A percentile compares a stretch with the other conserved stretches of the same genome.
These are phyloP conservation scores for Pipra filicauda DNA, from an alignment of 2,113 vertebrate genomes.

Conservation along the genomic window DNA sequence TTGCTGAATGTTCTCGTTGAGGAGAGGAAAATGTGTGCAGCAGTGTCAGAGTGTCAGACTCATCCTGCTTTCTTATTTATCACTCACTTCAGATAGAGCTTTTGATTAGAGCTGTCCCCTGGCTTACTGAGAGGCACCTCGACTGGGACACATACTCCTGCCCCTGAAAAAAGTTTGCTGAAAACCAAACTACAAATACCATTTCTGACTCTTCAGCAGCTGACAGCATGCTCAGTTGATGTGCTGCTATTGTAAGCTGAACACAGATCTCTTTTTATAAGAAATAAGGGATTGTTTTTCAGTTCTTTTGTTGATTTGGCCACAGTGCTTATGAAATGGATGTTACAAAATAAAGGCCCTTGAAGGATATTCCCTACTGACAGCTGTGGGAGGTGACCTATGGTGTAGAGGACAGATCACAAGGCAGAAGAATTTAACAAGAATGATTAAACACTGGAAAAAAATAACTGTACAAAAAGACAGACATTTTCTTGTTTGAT, in stretches of 20 bases:
- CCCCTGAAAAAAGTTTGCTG: neutral
- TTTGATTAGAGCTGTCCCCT: neutral
- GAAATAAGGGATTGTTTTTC: neutral
- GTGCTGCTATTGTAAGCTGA: neutral
- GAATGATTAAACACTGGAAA: neutral
- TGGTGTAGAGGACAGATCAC: constrained; percentile 8
- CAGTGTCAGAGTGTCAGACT: neutral
- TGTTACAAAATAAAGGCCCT: constrained; percentile 30
- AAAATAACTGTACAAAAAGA: neutral
- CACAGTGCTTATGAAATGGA: neutral
- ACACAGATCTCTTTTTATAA: neutral
- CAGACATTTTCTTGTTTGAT: neutral
- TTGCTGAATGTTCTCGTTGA: neutral
- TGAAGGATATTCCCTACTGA: neutral
- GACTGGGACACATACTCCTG: neutral
- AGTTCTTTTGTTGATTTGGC: neutral
- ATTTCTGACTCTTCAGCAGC: neutral
- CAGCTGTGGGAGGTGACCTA: constrained; percentile 16
- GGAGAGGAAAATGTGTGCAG: neutral
- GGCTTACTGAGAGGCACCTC: neutral
- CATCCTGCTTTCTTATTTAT: neutral
- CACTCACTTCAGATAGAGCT: neutral
- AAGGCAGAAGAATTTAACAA: constrained; percentile 26
- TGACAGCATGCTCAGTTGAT: neutral
- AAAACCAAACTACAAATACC: neutral